Percentiles rank a stretch among this genome's conserved stretches.
Evolutionary conservation across 2,888 invertebrate species (phyloP).

Genomic region (Nomada hirtipes): DNA sequence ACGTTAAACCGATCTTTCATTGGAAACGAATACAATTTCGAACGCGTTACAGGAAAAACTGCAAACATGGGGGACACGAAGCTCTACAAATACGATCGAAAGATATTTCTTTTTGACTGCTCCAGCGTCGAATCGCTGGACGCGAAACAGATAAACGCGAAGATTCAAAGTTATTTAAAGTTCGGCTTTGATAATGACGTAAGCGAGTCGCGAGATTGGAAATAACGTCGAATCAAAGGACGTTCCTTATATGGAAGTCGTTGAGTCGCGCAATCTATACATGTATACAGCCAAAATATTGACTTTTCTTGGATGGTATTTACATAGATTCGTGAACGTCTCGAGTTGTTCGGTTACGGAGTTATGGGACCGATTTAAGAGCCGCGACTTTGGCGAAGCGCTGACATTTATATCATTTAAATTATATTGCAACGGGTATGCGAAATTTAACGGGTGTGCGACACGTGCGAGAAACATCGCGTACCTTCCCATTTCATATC

Average conservation of each 20-base stretch:
- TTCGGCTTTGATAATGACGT: slow-evolving; percentile 39
- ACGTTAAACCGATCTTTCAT: background rate
- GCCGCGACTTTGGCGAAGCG: slow-evolving; percentile 9
- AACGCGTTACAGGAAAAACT: background rate
- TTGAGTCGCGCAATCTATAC: slow-evolving; percentile 19
- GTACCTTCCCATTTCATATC: background rate
- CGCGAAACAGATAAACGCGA: slow-evolving; percentile 31
- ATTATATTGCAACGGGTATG: too few species aligned
- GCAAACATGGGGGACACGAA: background rate
- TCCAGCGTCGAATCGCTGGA: slow-evolving; percentile 11
- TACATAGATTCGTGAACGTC: background rate
- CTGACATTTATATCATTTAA: slow-evolving; percentile 4
- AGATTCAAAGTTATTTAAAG: slow-evolving; percentile 38
- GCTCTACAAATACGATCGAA: background rate
- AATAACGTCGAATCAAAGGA: slow-evolving; percentile 21
- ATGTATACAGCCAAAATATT: slow-evolving; percentile 24
- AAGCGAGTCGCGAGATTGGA: slow-evolving; percentile 11
- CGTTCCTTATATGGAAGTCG: slow-evolving; percentile 28
- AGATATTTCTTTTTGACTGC: background rate
- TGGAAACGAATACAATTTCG: background rate
- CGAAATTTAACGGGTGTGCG: background rate
- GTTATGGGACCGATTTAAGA: background rate
- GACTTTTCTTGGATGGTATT: background rate
- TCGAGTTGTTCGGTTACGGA: background rate
- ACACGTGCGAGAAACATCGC: slow-evolving; percentile 15